Evolutionary conservation across 2,888 invertebrate species (phyloP), one percentile per base, ranked within the genome.

Genomic region (Philereme transversata): DNA sequence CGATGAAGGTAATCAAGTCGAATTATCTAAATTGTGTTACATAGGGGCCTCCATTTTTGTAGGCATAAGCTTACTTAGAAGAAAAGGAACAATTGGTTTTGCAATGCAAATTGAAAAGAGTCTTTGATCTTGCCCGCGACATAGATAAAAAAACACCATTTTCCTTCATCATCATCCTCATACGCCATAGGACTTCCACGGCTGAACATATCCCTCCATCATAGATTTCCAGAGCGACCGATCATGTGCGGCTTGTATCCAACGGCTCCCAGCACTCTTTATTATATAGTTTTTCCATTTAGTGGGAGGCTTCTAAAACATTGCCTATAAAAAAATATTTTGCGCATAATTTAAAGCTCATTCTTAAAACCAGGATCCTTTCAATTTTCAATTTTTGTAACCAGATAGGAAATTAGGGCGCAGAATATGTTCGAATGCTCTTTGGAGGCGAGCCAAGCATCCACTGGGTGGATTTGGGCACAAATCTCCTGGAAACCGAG

Each of bases 371-470:
- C 67, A 68, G 69, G 70, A 68, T 73, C 60, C 68, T 77, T 76
- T 73, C 70, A 78, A n/a, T n/a, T n/a, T n/a, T 81, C 75, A 73
- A 69, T 83, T 82, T 69, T 82, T 76, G 3, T 61, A 77, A 77
- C 77, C 72, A 70, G 76, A 78, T 78, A 79, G 79, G 82, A 84
- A 90, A 86, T 86, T 85, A 86, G 87, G 81, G 79, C 87, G 73
- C 79, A 73, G 78, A 75, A 78, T 81, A 82, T 81, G 78, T 82
- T 83, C 73, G 79, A 78, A 76, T 74, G 74, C 75, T 76, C 80
- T 85, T 90, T 90, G 90, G 90, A 81, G 60, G 57, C 22, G 61
- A 57, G 86, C 90, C 90, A 90, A 78, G 70, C 75, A 71, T 73
- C 82, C 75, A 75, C 69, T 74, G 76, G 71, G 73, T 73, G 77